These are phyloP conservation scores for Acronicta alni DNA, from an alignment of 2,888 invertebrate genomes.

Conservation along the genomic window DNA sequence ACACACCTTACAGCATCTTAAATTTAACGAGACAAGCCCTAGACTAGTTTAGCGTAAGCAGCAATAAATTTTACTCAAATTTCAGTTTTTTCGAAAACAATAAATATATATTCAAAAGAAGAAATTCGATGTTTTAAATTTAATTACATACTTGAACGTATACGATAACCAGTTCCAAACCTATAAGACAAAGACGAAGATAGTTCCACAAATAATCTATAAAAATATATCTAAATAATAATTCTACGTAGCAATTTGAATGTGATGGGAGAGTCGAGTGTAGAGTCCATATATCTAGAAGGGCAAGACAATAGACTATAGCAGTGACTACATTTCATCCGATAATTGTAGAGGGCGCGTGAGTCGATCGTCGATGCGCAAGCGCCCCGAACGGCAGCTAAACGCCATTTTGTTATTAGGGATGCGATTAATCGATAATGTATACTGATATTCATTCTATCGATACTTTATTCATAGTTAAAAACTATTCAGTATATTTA, in stretches of 20 bases:
- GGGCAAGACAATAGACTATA: slow-evolving; percentile 73
- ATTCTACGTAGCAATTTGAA: slow-evolving; percentile 56
- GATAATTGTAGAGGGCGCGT: slow-evolving; percentile 77
- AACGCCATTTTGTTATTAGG: slow-evolving; percentile 75
- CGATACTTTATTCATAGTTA: slow-evolving; percentile 31
- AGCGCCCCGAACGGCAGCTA: slow-evolving; percentile 76
- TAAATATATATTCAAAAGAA: too few relatives aligned
- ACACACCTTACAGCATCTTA: too few relatives aligned
- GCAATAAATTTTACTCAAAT: too few relatives aligned
- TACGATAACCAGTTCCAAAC: neutral
- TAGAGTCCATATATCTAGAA: slow-evolving; percentile 63
- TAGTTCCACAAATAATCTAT: slow-evolving; percentile 23
- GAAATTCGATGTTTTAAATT: neutral
- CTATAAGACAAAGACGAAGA: neutral
- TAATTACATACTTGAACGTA: neutral
- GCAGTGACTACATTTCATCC: slow-evolving; percentile 77
- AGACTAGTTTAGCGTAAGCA: too few relatives aligned
- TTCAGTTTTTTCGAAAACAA: too few relatives aligned
- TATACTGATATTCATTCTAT: slow-evolving; percentile 51
- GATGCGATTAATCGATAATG: slow-evolving; percentile 60
- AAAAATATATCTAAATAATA: slow-evolving; percentile 53
- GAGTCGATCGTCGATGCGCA: slow-evolving; percentile 69
- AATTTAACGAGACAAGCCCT: too few relatives aligned
- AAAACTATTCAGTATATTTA: slow-evolving; percentile 24
- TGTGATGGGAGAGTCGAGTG: slow-evolving; percentile 54